A percentile compares a stretch with the other conserved stretches of the same genome.
Evolutionary conservation across 1,140 invertebrate species (phyloP).

Genomic region (Drosophila elegans): DNA sequence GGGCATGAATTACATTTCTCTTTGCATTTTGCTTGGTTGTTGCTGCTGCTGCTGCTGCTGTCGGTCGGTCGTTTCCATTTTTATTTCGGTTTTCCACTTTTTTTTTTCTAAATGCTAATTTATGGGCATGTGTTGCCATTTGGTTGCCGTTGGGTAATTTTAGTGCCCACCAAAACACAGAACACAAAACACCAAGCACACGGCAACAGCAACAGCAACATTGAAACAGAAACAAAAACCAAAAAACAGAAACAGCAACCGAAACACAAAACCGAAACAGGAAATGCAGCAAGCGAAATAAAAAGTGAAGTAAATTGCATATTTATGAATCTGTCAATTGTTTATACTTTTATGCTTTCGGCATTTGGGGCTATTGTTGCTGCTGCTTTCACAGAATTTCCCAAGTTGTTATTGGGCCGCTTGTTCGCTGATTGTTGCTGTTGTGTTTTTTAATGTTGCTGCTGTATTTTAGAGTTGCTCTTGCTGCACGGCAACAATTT

Average conservation of each 20-base stretch:
- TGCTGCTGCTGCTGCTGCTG: slow-evolving; percentile 47
- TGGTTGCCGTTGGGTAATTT: slow-evolving; percentile 82
- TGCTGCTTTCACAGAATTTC: slow-evolving; percentile 66
- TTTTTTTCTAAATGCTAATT: slow-evolving; percentile 82
- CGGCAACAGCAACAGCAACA: slow-evolving; percentile 27
- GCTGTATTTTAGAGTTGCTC: slow-evolving; percentile 18
- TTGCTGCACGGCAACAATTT: slow-evolving; percentile 6
- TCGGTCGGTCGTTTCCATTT: slow-evolving; percentile 25
- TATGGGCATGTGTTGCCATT: slow-evolving; percentile 83
- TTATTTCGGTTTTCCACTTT: slow-evolving; percentile 48
- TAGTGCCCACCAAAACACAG: slow-evolving; percentile 69
- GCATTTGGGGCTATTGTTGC: slow-evolving; percentile 46
- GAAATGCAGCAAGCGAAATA: slow-evolving; percentile 81
- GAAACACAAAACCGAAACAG: slow-evolving; percentile 58
- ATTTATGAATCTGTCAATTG: slow-evolving; percentile 84
- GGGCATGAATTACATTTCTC: slow-evolving; percentile 81
- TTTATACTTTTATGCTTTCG: slow-evolving; percentile 77
- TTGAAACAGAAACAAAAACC: slow-evolving; percentile 29
- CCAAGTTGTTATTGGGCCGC: slow-evolving; percentile 57
- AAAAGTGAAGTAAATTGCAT: slow-evolving; percentile 82
- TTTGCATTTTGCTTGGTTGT: slow-evolving; percentile 70
- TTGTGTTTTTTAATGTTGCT: slow-evolving; percentile 20
- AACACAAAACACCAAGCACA: slow-evolving; percentile 42
- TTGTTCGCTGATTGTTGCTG: slow-evolving; percentile 43
- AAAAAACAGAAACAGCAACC: slow-evolving; percentile 24